Evolutionary conservation across 2,797 vertebrate species (phyloP).

Genomic region (Notoglanidium macrostoma): DNA sequence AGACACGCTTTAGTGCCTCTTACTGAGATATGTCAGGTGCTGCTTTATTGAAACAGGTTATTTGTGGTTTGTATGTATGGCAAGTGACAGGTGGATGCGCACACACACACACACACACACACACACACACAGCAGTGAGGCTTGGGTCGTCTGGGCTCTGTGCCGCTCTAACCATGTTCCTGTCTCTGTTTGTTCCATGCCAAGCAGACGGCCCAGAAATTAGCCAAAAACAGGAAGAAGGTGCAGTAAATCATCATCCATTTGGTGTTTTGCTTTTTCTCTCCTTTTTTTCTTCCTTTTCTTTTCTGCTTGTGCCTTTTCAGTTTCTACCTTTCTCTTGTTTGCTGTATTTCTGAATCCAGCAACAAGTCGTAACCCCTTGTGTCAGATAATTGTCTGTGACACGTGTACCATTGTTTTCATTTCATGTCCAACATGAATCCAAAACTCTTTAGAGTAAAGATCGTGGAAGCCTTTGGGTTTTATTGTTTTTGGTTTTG

Average conservation of each 20-base stretch:
- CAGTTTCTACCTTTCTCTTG: constrained; percentile 65
- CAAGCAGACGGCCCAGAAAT: constrained; percentile 98
- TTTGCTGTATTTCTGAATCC: constrained; percentile 81
- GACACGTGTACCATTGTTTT: constrained; percentile 70
- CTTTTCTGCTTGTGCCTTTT: constrained; percentile 67
- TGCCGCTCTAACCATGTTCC: constrained; percentile 85
- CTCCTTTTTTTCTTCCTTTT: constrained; percentile 68
- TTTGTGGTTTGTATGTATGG: constrained; percentile 10
- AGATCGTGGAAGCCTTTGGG: background rate
- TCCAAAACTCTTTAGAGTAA: constrained; percentile 37
- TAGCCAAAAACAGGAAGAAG: constrained; percentile 98
- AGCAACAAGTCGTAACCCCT: constrained; percentile 71
- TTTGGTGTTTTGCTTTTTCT: constrained; percentile 58
- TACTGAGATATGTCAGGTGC: background rate
- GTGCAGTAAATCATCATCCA: constrained; percentile 82
- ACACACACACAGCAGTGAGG: constrained; percentile 31
- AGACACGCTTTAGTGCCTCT: background rate
- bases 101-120: constrained; percentile 13
- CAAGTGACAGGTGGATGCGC: constrained; percentile 9
- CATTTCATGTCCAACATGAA: constrained; percentile 73
- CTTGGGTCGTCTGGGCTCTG: constrained; percentile 34
- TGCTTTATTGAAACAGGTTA: background rate
- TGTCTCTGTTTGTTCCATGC: constrained; percentile 91
- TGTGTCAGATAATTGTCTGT: constrained; percentile 64
- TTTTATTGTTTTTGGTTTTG: no score